Base-by-base conservation (phyloP, 2,797 vertebrate species). In the Dicrostonyx torquatus region DNA sequence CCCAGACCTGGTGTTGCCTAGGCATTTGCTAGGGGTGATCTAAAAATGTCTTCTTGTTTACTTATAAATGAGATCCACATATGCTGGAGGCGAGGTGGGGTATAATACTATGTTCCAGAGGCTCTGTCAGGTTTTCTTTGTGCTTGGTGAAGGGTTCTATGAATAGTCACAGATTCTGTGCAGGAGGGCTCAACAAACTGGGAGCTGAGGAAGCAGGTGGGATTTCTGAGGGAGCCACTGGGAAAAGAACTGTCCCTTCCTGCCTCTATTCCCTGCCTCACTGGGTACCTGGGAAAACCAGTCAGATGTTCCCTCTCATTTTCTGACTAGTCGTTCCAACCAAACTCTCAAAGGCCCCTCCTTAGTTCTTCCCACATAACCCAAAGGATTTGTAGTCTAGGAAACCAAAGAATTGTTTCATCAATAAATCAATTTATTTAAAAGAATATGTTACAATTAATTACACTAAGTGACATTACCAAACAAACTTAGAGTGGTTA, bases 361-460 rank as follows among this genome's bases (percentile, higher is more conserved):
- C 62, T 62, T 64, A 37, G 29, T 85, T 85, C 86, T 83, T 88
- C 79, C 89, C 90, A 83, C 50, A 89, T 70, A 87, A 84, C 90
- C 89, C 95, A 84, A 92, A 97, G 94, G 97, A 97, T 91, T 70
- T 95, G 93, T 90, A 90, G 85, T 93, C 93, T 94, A 95, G 90
- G 90, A 96, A 93, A 95, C 94, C 86, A 83, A 89, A 93, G 79
- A 80, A 92, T 29, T 68, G 83, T 98, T 98, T 99, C 98, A 98
- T 99, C 99, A 99, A 99, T 99, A 99, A 99, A 99, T 99, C 95
- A 88, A 98, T 99, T 99, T 99, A 99, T 99, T 99, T 99, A 99
- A 99, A 99, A 99, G 99, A 99, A 99, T 99, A 99, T 99, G 99
- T 99, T 99, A 99, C 99, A 99, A 99, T 99, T 99, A 99, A 99